Conservation (phyloP, 2,888 invertebrate species). For the Siphlonurus alternatus region DNA sequence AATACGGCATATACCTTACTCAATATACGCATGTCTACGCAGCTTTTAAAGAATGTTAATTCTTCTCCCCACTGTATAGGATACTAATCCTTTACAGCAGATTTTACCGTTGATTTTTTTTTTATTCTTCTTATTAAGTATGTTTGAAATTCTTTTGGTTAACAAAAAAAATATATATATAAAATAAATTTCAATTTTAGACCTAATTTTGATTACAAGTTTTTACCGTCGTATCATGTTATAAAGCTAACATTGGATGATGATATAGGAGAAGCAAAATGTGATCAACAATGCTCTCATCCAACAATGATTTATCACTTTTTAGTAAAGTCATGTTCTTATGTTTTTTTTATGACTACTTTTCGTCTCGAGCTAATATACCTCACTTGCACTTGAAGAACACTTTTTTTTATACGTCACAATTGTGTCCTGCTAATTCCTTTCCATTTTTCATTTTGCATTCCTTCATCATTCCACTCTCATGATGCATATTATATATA, state of each 20-base stretch:
- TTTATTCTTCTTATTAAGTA: neutral
- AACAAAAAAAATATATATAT: no score
- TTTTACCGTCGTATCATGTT: no score
- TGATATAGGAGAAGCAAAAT: no score
- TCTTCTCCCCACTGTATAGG: neutral
- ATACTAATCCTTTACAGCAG: neutral
- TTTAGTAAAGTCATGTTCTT: neutral
- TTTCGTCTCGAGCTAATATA: neutral
- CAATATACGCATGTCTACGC: neutral
- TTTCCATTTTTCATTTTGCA: neutral
- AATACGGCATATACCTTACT: neutral
- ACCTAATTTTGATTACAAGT: no score
- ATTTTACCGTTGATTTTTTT: neutral
- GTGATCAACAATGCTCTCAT: neutral
- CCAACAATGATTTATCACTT: neutral
- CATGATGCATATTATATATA: neutral
- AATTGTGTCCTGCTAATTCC: neutral
- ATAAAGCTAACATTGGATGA: no score
- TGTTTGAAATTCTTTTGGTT: neutral
- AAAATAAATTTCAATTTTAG: no score
- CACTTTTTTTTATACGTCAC: neutral
- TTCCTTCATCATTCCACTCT: neutral
- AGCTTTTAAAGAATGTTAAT: neutral
- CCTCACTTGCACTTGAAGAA: neutral
- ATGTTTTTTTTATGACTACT: neutral